These are phyloP conservation scores for Gymnocheta viridis DNA, from an alignment of 2,888 invertebrate genomes.

Conservation along the genomic window DNA sequence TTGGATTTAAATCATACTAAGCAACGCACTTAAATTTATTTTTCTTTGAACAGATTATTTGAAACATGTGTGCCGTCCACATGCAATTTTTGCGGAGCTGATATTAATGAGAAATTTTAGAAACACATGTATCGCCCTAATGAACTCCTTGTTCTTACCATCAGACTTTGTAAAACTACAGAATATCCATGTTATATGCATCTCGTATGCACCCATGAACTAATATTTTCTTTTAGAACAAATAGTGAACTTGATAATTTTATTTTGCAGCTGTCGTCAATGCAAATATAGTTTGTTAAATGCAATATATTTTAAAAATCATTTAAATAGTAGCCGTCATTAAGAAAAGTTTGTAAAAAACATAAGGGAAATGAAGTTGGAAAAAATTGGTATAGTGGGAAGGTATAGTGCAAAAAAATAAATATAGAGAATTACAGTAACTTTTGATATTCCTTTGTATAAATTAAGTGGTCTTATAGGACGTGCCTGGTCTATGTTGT, in stretches of 20 bases:
- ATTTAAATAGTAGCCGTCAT: conserved; percentile 18
- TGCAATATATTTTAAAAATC: not conserved
- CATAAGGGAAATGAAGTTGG: conserved; percentile 81
- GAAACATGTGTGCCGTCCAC: no score
- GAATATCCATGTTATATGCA: no score
- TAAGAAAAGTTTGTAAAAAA: not conserved
- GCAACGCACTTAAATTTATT: no score
- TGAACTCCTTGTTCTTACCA: no score
- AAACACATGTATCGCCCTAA: no score
- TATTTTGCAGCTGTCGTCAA: not conserved
- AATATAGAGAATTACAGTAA: not conserved
- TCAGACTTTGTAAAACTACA: no score
- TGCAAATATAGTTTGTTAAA: not conserved
- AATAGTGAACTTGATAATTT: not conserved
- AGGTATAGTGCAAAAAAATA: conserved; percentile 83
- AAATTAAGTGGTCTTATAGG: conserved; percentile 94
- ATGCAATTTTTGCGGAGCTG: no score
- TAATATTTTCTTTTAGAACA: not conserved
- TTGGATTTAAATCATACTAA: no score
- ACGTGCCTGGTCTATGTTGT: conserved; percentile 98
- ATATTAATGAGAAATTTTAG: no score
- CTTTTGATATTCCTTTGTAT: not conserved
- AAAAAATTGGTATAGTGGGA: conserved; percentile 90
- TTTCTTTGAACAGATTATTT: no score
- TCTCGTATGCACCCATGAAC: not conserved